A percentile compares a stretch with the other conserved stretches of the same genome.
Evolutionary conservation across 2,888 invertebrate genomes (phyloP).

Genomic region (Teleiodes luculella): DNA sequence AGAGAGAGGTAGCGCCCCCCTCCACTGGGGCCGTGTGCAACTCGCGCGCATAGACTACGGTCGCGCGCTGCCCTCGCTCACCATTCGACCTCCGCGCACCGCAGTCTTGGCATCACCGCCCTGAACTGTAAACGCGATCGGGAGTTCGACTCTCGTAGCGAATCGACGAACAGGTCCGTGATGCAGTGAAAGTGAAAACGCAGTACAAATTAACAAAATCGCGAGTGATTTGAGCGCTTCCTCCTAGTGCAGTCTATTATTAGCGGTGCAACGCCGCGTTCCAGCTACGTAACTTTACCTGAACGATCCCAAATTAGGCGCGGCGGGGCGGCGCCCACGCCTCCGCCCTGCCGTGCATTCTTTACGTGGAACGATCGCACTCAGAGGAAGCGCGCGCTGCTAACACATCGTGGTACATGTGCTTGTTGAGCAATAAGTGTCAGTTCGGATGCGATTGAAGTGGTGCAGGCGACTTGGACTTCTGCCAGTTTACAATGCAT

Average conservation of each 20-base stretch:
- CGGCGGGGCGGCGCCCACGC: conserved; percentile 59
- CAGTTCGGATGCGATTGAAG: conserved; percentile 61
- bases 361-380: conserved; percentile 43
- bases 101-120: conserved; percentile 72
- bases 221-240: conserved; percentile 64
- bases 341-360: conserved; percentile 55
- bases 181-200: conserved; percentile 62
- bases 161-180: conserved; percentile 77
- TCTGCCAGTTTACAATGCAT: conserved; percentile 61
- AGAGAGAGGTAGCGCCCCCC: conserved; percentile 53
- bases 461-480: conserved; percentile 72
- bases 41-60: conserved; percentile 74
- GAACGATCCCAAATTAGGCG: conserved; percentile 78
- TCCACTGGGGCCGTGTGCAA: conserved; percentile 78
- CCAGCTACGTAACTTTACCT: conserved; percentile 76
- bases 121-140: conserved; percentile 73
- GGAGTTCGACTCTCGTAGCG: conserved; percentile 75
- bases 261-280: conserved; percentile 68
- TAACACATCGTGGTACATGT: conserved; percentile 48
- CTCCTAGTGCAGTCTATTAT: conserved; percentile 64
- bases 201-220: conserved; percentile 33
- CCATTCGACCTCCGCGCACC: conserved; percentile 77
- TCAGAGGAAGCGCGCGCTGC: conserved; percentile 54
- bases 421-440: conserved; percentile 65
- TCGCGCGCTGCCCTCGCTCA: conserved; percentile 68